Evolutionary conservation across 1,140 invertebrate genomes (phyloP).

Genomic region (Bombus soroeensis): DNA sequence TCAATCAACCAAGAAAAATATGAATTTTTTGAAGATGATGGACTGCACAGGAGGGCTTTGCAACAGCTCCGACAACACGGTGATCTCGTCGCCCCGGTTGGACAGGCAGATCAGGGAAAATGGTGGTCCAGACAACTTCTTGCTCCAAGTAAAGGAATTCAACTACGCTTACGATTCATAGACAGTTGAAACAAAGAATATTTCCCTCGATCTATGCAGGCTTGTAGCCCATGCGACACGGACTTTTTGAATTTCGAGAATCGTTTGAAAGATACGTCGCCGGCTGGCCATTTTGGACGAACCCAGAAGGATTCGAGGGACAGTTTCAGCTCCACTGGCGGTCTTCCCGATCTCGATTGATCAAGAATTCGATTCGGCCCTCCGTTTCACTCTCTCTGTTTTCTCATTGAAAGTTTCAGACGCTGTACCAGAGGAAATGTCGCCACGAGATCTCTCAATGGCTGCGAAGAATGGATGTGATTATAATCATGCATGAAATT

Average conservation of each 20-base stretch:
- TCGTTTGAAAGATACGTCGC: conserved; percentile 58
- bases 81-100: conserved; percentile 51
- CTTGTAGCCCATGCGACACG: conserved; percentile 67
- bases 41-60: conserved; percentile 13
- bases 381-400: neutral
- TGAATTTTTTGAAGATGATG: conserved; percentile 41
- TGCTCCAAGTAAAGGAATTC: conserved; percentile 71
- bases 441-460: neutral
- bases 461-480: conserved; percentile 17
- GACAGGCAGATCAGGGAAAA: conserved; percentile 56
- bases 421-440: neutral
- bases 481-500: neutral
- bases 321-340: conserved; percentile 36
- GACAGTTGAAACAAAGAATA: conserved; percentile 50
- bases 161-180: conserved; percentile 31
- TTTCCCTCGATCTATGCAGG: conserved; percentile 56
- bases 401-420: neutral
- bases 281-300: conserved; percentile 58
- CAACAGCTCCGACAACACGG: conserved; percentile 25
- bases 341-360: conserved; percentile 61
- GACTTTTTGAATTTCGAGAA: conserved; percentile 72
- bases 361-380: neutral
- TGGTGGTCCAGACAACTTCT: conserved; percentile 60
- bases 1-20: neutral
- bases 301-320: conserved; percentile 54